A percentile compares a stretch with the other conserved stretches of the same genome.
phyloP scores from a whole-genome alignment of 64 coral and sea anemone genomes.

The Dendronephthya gigantea region DNA sequence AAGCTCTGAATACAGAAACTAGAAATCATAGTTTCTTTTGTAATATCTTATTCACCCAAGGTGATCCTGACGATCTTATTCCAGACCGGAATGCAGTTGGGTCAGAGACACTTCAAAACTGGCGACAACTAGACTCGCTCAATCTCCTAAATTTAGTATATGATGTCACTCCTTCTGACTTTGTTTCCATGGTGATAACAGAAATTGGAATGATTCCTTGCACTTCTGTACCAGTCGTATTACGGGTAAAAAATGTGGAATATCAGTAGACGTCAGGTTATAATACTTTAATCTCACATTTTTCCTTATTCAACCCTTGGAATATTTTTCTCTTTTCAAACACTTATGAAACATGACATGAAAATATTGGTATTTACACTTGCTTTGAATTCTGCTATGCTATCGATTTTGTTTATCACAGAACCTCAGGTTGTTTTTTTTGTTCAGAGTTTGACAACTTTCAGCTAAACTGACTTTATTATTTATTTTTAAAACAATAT shows the following conservation, averaged over 20 bases:
- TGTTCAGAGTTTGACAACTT: no score
- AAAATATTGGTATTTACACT: no score
- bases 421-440: no score
- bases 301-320: no score
- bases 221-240: slow-evolving; percentile 85
- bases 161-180: slow-evolving; percentile 87
- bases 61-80: slow-evolving; percentile 91
- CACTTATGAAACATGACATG: no score
- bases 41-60: slow-evolving; percentile 4
- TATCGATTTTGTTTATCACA: no score
- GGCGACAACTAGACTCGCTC: slow-evolving; percentile 69
- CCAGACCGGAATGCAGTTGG: slow-evolving; percentile 47
- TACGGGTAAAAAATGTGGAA: slow-evolving; percentile 92
- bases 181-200: slow-evolving; percentile 97
- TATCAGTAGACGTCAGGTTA: background rate
- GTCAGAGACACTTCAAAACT: slow-evolving; percentile 47
- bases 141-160: slow-evolving; percentile 94
- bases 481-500: no score
- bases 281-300: no score
- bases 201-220: slow-evolving; percentile 99
- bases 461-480: no score
- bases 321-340: no score
- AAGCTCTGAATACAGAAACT: no score
- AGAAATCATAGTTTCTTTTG: background rate
- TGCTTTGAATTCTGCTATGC: no score